Percentiles rank a stretch among this genome's conserved stretches.
These are phyloP conservation scores for Eupithecia insigniata DNA, from an alignment of 2,888 invertebrate species.

Conservation along the genomic window DNA sequence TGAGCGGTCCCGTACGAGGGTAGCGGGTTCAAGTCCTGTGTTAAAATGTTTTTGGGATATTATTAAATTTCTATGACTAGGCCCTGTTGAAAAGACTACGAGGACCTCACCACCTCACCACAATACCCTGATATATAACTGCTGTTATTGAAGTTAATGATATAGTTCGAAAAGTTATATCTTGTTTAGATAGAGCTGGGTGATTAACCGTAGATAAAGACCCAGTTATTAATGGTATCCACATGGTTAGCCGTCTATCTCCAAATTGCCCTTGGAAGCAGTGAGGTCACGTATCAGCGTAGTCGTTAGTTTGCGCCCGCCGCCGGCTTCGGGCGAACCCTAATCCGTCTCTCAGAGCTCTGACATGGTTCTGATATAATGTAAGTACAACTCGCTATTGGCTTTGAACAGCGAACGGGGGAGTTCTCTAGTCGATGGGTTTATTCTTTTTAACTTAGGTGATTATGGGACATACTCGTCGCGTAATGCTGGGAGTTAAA, in stretches of 20 bases:
- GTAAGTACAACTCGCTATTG: background rate
- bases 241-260: background rate
- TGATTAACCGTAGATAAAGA: background rate
- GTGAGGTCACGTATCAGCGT: background rate
- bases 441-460: background rate
- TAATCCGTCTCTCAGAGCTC: background rate
- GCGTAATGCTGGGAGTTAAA: background rate
- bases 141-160: background rate
- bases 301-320: background rate
- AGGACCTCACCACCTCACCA: too few relatives aligned
- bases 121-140: background rate
- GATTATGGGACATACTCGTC: background rate
- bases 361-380: background rate
- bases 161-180: background rate
- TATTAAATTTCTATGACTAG: too few relatives aligned
- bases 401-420: background rate
- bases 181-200: background rate
- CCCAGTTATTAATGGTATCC: background rate
- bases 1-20: too few relatives aligned
- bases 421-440: background rate
- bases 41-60: too few relatives aligned
- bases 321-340: background rate
- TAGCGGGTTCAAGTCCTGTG: too few relatives aligned
- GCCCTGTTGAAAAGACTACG: too few relatives aligned
- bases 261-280: background rate